Evolutionary conservation across 2,888 invertebrate species (phyloP).

Genomic region (Sympetrum striolatum): DNA sequence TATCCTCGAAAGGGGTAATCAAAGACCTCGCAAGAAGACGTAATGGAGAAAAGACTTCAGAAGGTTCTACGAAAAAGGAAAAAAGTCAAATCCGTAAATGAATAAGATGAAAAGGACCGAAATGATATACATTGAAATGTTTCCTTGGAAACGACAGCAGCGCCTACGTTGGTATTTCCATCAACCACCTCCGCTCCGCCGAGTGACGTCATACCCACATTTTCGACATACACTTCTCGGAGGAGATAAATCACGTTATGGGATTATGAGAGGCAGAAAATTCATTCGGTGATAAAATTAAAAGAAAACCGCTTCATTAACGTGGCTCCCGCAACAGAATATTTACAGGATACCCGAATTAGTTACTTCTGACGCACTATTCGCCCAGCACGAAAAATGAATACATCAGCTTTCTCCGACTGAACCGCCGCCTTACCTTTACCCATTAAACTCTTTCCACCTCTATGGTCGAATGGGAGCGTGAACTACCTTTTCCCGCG

Average conservation of each 20-base stretch:
- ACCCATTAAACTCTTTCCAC: background rate
- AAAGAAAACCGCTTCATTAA: background rate
- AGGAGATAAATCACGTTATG: background rate
- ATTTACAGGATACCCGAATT: background rate
- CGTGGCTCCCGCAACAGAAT: background rate
- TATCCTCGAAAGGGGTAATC: too few relatives aligned
- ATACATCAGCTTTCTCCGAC: background rate
- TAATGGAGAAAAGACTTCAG: too few relatives aligned
- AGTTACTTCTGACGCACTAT: background rate
- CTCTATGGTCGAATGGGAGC: background rate
- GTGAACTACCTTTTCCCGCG: background rate
- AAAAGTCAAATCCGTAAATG: too few relatives aligned
- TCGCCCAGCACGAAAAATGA: background rate
- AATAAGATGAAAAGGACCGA: background rate
- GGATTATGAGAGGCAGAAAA: background rate
- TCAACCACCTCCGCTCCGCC: background rate
- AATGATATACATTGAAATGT: background rate
- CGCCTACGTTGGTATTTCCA: background rate
- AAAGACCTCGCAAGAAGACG: too few relatives aligned
- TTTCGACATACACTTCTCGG: too few relatives aligned
- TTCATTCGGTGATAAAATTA: background rate
- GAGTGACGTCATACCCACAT: too few relatives aligned
- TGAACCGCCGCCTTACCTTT: background rate
- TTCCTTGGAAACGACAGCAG: background rate
- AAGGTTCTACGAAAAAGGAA: too few relatives aligned